Percentiles rank a stretch among this genome's conserved stretches.
phyloP scores from a whole-genome alignment of 2,888 invertebrate species.

The Eupithecia insigniata region DNA sequence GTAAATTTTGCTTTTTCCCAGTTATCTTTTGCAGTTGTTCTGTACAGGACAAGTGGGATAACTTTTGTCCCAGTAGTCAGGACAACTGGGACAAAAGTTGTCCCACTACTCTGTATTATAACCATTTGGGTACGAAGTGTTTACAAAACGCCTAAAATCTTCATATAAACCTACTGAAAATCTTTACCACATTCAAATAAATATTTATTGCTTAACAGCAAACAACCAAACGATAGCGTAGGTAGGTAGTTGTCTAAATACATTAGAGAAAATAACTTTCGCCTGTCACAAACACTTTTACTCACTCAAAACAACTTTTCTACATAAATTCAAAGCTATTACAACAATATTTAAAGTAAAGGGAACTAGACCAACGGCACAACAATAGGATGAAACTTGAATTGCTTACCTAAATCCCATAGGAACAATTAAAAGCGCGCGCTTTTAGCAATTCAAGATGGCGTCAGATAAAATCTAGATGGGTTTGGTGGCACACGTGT shows the following conservation, averaged over 20 bases:
- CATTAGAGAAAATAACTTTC: slow-evolving; percentile 46
- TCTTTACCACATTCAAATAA: neutral
- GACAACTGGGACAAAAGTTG: no score
- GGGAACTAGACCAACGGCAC: slow-evolving; percentile 55
- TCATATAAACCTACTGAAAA: neutral
- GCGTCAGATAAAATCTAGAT: slow-evolving; percentile 52
- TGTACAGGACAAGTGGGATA: no score
- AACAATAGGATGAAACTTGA: slow-evolving; percentile 64
- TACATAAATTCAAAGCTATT: slow-evolving; percentile 46
- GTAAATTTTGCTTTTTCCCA: no score
- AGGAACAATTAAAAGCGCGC: slow-evolving; percentile 57
- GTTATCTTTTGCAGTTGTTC: no score
- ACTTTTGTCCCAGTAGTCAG: no score
- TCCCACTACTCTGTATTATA: no score
- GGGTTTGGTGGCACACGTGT: slow-evolving; percentile 55
- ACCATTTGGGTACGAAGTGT: neutral
- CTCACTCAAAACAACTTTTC: slow-evolving; percentile 41
- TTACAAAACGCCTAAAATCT: neutral
- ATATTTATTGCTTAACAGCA: neutral
- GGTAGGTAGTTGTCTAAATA: neutral
- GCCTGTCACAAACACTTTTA: slow-evolving; percentile 44
- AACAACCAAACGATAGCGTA: neutral
- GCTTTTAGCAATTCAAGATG: slow-evolving; percentile 55
- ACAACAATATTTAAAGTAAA: slow-evolving; percentile 53
- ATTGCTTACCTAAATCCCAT: slow-evolving; percentile 62